Base-by-base conservation (phyloP, 2,113 vertebrate species). In the Gymnobelideus leadbeateri region DNA sequence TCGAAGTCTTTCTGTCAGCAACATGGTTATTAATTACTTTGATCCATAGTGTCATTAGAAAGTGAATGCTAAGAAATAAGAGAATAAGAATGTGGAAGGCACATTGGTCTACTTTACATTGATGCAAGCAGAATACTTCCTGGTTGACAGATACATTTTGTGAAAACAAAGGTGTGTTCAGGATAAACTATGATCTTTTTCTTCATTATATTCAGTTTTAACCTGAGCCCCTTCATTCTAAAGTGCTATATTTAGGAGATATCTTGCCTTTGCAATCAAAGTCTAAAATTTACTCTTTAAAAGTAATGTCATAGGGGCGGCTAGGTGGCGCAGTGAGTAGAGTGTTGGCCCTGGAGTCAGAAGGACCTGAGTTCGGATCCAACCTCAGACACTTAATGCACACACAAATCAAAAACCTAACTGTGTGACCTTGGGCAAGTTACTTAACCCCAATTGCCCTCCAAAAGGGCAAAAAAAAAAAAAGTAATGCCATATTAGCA, bases 211-310 rank as follows among this genome's bases (percentile, higher is more conserved):
- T 84, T 84, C 37, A 23, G 21, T 84, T 84, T n/a, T 84, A 84
- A 84, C 43, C 16, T 84, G 68, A 8, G 0, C 6, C 37, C 16
- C 6, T 84, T 84, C n/a, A 43, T 84, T 92, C 91, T 93, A 49
- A 23, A 92, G 43, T 57, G 11, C 53, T 91, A 37, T 95, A 54
- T 91, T n/a, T 52, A 46, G 92, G 51, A 0, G 24, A 47, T 92
- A 89, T 37, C 1, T 51, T 91, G 5, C 12, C 7, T 92, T 89
- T 90, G 19, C 55, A 94, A 95, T 77, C 24, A 92, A 49, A 92
- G 55, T n/a, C 92, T 95, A 96, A 98, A 92, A 96, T 91, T 54
- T 3, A 2, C n/a, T 93, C 93, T 68, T 95, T 92, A 8, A 37
- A 8, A 94, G 94, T 93, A 89, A 12, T 95, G 31, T 94, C 91